These are phyloP conservation scores for Myxocyprinus asiaticus DNA, from an alignment of 2,113 vertebrate genomes.

Conservation along the genomic window DNA sequence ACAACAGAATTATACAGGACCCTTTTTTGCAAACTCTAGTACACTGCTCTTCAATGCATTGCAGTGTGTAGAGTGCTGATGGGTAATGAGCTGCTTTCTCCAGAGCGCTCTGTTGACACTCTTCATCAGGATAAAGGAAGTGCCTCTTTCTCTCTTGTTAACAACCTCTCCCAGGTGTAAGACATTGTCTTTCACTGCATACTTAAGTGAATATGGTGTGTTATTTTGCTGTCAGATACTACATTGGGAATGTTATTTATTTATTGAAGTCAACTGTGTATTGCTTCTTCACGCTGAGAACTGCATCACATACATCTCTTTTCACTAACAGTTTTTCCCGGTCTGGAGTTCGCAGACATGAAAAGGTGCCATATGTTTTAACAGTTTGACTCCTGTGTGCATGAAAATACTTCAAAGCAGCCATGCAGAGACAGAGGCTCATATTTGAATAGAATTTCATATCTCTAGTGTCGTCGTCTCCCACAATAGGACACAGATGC, in stretches of 20 bases:
- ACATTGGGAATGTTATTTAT: conserved; percentile 53
- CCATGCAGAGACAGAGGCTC: background rate
- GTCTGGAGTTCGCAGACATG: conserved; percentile 20
- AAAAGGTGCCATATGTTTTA: conserved; percentile 17
- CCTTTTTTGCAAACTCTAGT: background rate
- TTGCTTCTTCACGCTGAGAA: conserved; percentile 59
- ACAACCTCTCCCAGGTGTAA: conserved; percentile 62
- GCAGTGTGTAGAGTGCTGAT: conserved; percentile 23
- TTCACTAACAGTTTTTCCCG: conserved; percentile 49
- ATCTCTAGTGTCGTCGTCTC: conserved; percentile 22
- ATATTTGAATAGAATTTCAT: conserved; percentile 11
- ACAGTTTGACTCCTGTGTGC: conserved; percentile 25
- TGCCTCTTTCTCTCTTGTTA: conserved; percentile 50
- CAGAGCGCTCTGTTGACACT: conserved; percentile 52
- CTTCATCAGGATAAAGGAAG: conserved; percentile 58
- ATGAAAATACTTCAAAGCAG: conserved; percentile 20
- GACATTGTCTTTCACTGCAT: conserved; percentile 55
- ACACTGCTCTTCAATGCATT: background rate
- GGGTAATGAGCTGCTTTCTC: conserved; percentile 29
- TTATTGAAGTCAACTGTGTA: conserved; percentile 55
- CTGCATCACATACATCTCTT: conserved; percentile 53
- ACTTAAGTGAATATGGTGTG: conserved; percentile 60
- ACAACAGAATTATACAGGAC: background rate
- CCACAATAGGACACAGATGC: conserved; percentile 27
- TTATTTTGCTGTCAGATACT: conserved; percentile 64